Evolutionary conservation across 1,140 invertebrate genomes (phyloP).

Genomic region (Mercenaria mercenaria): DNA sequence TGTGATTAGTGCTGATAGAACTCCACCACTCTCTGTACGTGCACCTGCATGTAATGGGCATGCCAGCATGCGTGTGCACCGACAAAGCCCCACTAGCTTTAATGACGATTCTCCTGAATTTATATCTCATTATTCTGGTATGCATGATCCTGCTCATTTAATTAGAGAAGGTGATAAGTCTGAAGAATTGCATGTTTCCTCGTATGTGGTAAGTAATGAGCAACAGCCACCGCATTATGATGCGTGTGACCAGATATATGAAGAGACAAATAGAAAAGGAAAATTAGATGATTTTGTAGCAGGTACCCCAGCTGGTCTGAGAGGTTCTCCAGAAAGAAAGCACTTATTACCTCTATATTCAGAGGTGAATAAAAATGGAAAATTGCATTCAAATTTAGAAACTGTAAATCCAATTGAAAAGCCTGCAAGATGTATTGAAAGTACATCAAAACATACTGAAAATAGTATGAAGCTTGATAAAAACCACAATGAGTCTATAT

Average conservation of each 20-base stretch:
- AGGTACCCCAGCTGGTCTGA: not conserved
- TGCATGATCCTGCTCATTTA: constrained; percentile 38
- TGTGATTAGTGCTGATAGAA: constrained; percentile 58
- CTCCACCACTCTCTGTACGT: constrained; percentile 44
- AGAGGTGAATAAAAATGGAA: not conserved
- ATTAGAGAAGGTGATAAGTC: not conserved
- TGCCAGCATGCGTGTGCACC: not conserved
- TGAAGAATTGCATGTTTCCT: constrained; percentile 18
- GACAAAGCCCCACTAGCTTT: not conserved
- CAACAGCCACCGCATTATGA: not conserved
- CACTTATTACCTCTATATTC: not conserved
- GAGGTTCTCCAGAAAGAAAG: not conserved
- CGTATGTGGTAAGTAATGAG: not conserved
- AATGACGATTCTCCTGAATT: constrained; percentile 46
- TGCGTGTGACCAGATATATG: not conserved
- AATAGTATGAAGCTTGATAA: not conserved
- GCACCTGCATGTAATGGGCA: constrained; percentile 55
- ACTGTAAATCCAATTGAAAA: not conserved
- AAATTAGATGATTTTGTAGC: not conserved
- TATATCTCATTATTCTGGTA: constrained; percentile 20
- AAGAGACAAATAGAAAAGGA: not conserved
- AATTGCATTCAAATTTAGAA: not conserved
- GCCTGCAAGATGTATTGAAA: not conserved
- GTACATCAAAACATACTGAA: not conserved
- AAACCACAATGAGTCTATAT: not conserved